Conservation (phyloP, 1,140 invertebrate genomes). For the Marisa cornuarietis region DNA sequence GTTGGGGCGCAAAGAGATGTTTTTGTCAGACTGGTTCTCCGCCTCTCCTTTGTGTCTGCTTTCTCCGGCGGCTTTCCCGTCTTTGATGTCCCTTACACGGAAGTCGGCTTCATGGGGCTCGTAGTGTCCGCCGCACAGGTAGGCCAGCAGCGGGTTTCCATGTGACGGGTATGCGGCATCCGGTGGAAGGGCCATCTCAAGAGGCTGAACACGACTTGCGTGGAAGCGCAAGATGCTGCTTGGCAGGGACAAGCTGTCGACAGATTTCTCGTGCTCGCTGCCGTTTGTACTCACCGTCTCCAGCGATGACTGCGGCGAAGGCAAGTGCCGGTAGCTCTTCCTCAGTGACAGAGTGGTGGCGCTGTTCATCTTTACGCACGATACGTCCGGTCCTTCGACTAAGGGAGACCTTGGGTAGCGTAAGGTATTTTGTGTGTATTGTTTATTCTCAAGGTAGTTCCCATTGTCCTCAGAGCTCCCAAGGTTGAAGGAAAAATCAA, state of each 20-base stretch:
- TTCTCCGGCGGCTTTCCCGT: constrained; percentile 14
- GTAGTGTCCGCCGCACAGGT: not conserved
- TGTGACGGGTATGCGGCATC: constrained; percentile 17
- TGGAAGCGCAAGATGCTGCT: constrained; percentile 42
- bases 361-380: constrained; percentile 17
- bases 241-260: constrained; percentile 33
- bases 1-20: constrained; percentile 39
- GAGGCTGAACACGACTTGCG: constrained; percentile 24
- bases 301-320: constrained; percentile 22
- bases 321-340: constrained; percentile 16
- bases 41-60: constrained; percentile 30
- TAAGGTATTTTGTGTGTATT: not conserved
- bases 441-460: not conserved
- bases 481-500: not conserved
- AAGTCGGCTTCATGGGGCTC: not conserved
- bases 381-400: constrained; percentile 12
- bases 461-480: not conserved
- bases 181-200: constrained; percentile 12
- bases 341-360: constrained; percentile 26
- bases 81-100: not conserved
- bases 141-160: not conserved
- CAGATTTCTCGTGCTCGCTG: not conserved
- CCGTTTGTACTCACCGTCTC: constrained; percentile 15
- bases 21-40: constrained; percentile 26
- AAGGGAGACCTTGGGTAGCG: not conserved